Base-by-base conservation (phyloP, 2,113 vertebrate genomes). In the Myiopsitta monachus region DNA sequence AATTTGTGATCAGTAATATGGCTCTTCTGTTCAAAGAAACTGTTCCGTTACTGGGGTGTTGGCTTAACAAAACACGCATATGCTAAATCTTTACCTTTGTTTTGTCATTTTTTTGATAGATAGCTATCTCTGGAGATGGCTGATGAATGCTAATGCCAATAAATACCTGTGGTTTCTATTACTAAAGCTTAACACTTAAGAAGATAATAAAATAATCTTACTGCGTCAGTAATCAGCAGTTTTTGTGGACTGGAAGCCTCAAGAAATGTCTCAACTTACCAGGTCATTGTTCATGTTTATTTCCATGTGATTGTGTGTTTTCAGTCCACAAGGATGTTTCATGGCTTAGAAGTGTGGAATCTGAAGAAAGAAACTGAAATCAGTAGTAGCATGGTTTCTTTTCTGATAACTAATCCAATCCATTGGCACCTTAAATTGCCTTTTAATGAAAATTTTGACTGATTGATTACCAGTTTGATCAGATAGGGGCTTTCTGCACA, bases 141-240 rank as follows among this genome's bases (percentile, higher is more conserved):
- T 27, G 7, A 70, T 3, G 41, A 68, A 52, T 61, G 63, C 84
- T 8, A 14, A 52, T 85, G 81, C 87, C 69, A 57, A 31, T 75
- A 76, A 92, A 96, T 95, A 49, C 86, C 59, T 94, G 94, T 79
- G 92, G 94, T 93, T 96, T 88, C 62, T 78, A 4, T 95, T 95
- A 63, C 73, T 92, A 92, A 95, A 78, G 70, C 69, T 74, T 61
- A 70, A 44, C n/a, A 19, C 28, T 83, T 38, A 70, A 81, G 59
- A n/a, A 81, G 73, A 78, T 36, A 49, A 31, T 76, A 14, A 51
- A 83, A 49, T 33, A 18, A 64, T 61, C 28, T 73, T 26, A 36
- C 38, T 82, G 54, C 41, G 67, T 87, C 30, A 51, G 24, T 78
- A 91, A 59, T 33, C 55, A 82, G 74, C 55, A 83, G 31, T 44